phyloP scores from a whole-genome alignment of 2,113 vertebrate species.

The Pleuronectes platessa region DNA sequence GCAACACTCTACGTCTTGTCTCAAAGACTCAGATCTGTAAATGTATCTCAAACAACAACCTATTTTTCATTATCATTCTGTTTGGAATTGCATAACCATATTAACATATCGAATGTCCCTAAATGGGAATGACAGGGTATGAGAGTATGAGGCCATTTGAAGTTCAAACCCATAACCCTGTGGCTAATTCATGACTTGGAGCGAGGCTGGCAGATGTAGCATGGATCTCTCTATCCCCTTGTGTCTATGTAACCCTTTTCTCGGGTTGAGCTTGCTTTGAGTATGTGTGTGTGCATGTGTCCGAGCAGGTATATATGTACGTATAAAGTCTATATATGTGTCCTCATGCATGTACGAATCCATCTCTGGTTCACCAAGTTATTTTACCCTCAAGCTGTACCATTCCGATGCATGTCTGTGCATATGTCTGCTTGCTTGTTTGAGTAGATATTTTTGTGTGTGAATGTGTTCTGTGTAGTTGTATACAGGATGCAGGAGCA shows the following conservation, averaged over 20 bases:
- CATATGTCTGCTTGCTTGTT: slow-evolving; percentile 6
- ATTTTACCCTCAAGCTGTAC: slow-evolving; percentile 5
- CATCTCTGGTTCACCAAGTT: neutral
- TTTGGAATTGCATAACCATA: slow-evolving; percentile 24
- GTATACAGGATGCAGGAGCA: neutral
- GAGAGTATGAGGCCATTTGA: slow-evolving; percentile 13
- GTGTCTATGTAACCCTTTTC: neutral
- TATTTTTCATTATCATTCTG: neutral
- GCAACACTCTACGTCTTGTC: neutral
- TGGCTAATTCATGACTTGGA: slow-evolving; percentile 32
- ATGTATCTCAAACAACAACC: neutral
- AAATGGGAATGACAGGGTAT: neutral
- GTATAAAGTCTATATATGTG: neutral
- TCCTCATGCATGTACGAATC: slow-evolving; percentile 27
- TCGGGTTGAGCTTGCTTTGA: neutral
- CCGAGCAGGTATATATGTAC: neutral
- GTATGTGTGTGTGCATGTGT: neutral
- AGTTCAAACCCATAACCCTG: slow-evolving; percentile 37
- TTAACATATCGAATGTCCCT: slow-evolving; percentile 17
- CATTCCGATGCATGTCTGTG: slow-evolving; percentile 8
- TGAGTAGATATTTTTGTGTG: neutral
- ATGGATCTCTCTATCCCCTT: slow-evolving; percentile 16
- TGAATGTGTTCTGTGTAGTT: neutral
- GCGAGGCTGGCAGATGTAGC: slow-evolving; percentile 21
- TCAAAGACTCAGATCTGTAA: neutral